Evolutionary conservation across 1,140 invertebrate species (phyloP).

Genomic region (Drosophila ananassae): DNA sequence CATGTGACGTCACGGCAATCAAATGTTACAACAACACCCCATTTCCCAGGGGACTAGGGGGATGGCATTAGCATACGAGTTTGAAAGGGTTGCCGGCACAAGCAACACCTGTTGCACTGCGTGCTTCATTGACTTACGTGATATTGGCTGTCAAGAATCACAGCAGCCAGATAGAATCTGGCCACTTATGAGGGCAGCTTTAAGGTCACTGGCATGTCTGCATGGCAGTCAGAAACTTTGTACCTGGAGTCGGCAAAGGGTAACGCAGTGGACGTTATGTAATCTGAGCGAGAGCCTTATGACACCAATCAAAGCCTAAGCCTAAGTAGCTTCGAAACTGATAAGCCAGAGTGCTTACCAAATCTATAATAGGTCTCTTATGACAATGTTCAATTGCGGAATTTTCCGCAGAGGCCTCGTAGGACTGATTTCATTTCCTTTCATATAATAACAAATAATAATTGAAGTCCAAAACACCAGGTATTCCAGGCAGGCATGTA

Average conservation of each 20-base stretch:
- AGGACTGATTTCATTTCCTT: too few species aligned
- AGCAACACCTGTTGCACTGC: constrained; percentile 25
- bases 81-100: constrained; percentile 23
- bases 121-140: constrained; percentile 32
- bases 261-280: neutral
- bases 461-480: too few species aligned
- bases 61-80: constrained; percentile 28
- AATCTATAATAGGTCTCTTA: neutral
- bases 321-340: neutral
- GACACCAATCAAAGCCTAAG: neutral
- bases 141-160: constrained; percentile 33
- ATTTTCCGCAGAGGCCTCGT: neutral
- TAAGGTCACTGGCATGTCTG: constrained; percentile 2
- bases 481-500: neutral
- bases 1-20: constrained; percentile 23
- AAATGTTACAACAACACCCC: constrained; percentile 23
- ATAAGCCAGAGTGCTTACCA: constrained; percentile 1
- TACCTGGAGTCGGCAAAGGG: neutral
- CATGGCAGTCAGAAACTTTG: constrained; percentile 11
- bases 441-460: too few species aligned
- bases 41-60: constrained; percentile 5
- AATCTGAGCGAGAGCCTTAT: neutral
- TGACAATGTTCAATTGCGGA: neutral
- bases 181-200: constrained; percentile 13
- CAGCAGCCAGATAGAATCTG: constrained; percentile 34